phyloP scores from a whole-genome alignment of 1,140 invertebrate genomes.

The Cardiocondyla obscurior region DNA sequence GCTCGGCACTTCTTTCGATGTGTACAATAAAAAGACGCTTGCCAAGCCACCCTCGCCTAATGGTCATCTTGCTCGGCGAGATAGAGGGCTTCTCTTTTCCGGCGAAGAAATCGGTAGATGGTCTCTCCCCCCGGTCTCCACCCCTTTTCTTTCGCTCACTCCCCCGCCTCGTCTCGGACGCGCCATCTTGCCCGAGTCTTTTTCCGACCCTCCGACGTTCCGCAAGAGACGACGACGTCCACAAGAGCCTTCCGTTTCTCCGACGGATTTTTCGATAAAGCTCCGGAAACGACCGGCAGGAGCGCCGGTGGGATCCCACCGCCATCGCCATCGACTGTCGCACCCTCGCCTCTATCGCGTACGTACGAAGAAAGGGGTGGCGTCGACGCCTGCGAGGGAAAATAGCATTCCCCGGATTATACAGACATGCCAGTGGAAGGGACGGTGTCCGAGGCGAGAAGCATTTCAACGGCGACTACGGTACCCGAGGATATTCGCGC shows the following conservation, averaged over 20 bases:
- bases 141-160: neutral
- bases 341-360: neutral
- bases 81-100: constrained; percentile 48
- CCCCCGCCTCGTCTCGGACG: neutral
- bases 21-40: constrained; percentile 51
- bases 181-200: constrained; percentile 47
- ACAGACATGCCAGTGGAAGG: constrained; percentile 33
- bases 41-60: constrained; percentile 49
- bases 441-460: constrained; percentile 24
- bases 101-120: constrained; percentile 39
- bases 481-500: constrained; percentile 3
- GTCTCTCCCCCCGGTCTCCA: neutral
- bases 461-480: constrained; percentile 21
- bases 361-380: neutral
- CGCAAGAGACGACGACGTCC: constrained; percentile 58
- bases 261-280: constrained; percentile 70
- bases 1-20: constrained; percentile 23
- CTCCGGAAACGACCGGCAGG: constrained; percentile 63
- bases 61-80: constrained; percentile 54
- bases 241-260: constrained; percentile 65
- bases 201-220: constrained; percentile 38
- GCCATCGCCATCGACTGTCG: constrained; percentile 31
- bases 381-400: constrained; percentile 42
- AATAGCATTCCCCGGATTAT: constrained; percentile 64
- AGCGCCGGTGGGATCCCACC: constrained; percentile 15